A percentile compares a stretch with the other conserved stretches of the same genome.
Conservation (phyloP, 2,113 vertebrate genomes). For the Gopherus evgoodei region DNA sequence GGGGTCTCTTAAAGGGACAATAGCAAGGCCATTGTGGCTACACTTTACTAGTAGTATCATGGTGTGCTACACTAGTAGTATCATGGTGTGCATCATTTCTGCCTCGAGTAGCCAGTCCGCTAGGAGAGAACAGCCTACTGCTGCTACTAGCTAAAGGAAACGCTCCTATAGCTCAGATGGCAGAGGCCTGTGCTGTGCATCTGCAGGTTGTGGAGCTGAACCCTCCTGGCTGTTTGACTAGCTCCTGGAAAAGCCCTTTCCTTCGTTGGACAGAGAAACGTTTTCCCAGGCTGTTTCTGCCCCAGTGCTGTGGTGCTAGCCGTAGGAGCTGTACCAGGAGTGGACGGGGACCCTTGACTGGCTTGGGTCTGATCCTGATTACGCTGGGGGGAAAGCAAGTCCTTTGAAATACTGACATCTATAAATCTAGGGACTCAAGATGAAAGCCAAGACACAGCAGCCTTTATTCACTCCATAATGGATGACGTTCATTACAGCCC, state of each 20-base stretch:
- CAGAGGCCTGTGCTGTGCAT: neutral
- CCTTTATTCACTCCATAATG: neutral
- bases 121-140: neutral
- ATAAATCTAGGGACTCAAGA: neutral
- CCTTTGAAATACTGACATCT: neutral
- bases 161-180: neutral
- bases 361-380: neutral
- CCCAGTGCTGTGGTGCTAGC: neutral
- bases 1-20: neutral
- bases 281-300: neutral
- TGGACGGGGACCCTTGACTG: neutral
- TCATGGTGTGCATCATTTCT: neutral
- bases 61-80: too few species aligned
- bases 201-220: neutral
- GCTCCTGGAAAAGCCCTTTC: neutral
- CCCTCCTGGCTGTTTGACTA: neutral
- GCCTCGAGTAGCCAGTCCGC: neutral
- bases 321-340: too few species aligned
- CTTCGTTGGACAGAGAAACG: neutral
- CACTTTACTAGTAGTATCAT: neutral
- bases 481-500: neutral
- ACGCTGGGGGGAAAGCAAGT: too few species aligned
- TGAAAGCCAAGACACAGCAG: neutral
- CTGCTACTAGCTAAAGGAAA: neutral
- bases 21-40: neutral